Percentiles rank a stretch among this genome's conserved stretches.
phyloP scores from a whole-genome alignment of 2,888 invertebrate genomes.

The Andrena fulva region DNA sequence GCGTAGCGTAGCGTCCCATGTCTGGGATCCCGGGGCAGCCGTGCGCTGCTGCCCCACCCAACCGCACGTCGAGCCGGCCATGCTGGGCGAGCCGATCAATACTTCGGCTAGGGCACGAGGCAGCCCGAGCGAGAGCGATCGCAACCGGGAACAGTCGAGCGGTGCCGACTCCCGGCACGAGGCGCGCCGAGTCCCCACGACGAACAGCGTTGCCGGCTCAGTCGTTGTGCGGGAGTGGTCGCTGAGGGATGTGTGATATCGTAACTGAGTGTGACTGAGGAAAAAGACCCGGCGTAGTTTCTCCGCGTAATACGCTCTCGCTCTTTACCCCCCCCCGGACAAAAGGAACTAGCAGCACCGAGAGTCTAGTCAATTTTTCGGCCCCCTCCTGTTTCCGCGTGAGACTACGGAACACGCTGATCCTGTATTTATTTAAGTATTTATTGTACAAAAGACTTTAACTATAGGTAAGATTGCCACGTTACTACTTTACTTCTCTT shows the following conservation, averaged over 20 bases:
- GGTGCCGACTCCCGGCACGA: conserved; percentile 78
- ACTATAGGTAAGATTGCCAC: conserved; percentile 76
- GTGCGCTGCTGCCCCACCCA: conserved; percentile 84
- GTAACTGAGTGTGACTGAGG: conserved; percentile 81
- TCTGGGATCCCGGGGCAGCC: conserved; percentile 77
- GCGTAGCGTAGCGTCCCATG: conserved; percentile 34
- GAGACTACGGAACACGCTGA: conserved; percentile 53
- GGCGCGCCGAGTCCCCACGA: conserved; percentile 78
- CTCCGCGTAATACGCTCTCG: conserved; percentile 69
- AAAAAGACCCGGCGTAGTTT: conserved; percentile 75
- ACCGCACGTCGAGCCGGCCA: conserved; percentile 69
- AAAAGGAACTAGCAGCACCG: conserved; percentile 43
- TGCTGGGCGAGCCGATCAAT: conserved; percentile 81
- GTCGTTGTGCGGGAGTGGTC: conserved; percentile 85
- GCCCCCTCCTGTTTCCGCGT: conserved; percentile 51
- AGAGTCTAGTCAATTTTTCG: conserved; percentile 64
- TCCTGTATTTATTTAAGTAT: conserved; percentile 80
- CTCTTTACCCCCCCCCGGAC: conserved; percentile 45
- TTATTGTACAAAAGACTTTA: conserved; percentile 83
- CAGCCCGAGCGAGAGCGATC: conserved; percentile 70
- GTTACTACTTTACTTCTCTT: conserved; percentile 18
- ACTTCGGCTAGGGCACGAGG: conserved; percentile 85
- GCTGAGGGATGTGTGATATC: conserved; percentile 83
- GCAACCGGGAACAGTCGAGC: conserved; percentile 65
- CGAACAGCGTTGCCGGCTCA: conserved; percentile 82